Conservation (phyloP, 2,888 invertebrate genomes). For the Xanthorhoe designata region DNA sequence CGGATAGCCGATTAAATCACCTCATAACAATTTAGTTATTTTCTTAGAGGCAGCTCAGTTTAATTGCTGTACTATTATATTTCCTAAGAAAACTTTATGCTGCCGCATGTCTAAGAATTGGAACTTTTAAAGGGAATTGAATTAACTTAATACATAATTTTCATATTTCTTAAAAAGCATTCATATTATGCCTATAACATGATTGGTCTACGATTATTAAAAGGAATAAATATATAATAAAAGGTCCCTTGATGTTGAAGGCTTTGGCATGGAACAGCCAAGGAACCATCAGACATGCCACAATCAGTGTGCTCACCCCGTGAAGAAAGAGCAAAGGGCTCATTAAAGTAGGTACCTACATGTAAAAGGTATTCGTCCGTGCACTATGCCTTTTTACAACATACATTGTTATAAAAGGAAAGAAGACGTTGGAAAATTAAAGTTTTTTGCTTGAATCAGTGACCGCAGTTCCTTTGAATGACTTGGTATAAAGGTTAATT, state of each 20-base stretch:
- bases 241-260: not conserved
- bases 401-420: conserved; percentile 1
- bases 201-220: no score
- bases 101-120: no score
- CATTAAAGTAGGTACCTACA: not conserved
- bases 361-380: conserved; percentile 38
- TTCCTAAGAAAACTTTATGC: no score
- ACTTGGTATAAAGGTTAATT: conserved; percentile 1
- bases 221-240: not conserved
- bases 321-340: conserved; percentile 47
- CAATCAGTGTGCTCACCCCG: conserved; percentile 65
- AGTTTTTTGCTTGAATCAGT: conserved; percentile 42
- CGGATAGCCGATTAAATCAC: no score
- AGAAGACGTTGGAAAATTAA: not conserved
- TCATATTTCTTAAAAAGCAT: no score
- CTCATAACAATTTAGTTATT: no score
- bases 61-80: no score
- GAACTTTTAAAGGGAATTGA: no score
- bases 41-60: no score
- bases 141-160: no score
- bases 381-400: conserved; percentile 56
- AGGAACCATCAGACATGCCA: conserved; percentile 37
- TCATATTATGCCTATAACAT: no score
- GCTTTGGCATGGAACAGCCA: conserved; percentile 43
- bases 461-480: conserved; percentile 57